These are phyloP conservation scores for Falco peregrinus DNA, from an alignment of 2,797 vertebrate species.

Conservation along the genomic window DNA sequence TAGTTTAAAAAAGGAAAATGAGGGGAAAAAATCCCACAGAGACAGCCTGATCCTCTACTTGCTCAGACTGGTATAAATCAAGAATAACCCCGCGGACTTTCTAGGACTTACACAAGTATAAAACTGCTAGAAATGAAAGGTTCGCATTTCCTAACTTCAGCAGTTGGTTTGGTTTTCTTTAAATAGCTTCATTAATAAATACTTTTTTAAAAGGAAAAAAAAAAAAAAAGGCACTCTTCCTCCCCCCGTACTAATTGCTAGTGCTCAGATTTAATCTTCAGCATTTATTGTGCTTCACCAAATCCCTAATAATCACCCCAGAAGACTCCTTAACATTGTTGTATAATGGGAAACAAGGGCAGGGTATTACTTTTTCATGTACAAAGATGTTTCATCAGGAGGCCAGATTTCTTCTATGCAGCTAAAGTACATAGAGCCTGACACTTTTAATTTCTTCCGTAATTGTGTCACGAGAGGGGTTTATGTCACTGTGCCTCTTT, in stretches of 20 bases:
- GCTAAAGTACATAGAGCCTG: slow-evolving; percentile 66
- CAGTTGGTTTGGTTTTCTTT: slow-evolving; percentile 45
- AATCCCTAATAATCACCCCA: slow-evolving; percentile 74
- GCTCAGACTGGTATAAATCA: slow-evolving; percentile 57
- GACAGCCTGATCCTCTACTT: slow-evolving; percentile 46
- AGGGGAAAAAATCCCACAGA: slow-evolving; percentile 51
- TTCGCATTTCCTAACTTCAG: slow-evolving; percentile 56
- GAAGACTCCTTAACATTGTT: slow-evolving; percentile 74
- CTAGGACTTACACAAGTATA: slow-evolving; percentile 50
- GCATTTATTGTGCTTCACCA: slow-evolving; percentile 69
- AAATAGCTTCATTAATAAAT: slow-evolving; percentile 68
- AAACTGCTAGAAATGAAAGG: slow-evolving; percentile 66
- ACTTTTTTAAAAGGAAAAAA: not conserved
- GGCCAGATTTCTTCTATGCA: slow-evolving; percentile 67
- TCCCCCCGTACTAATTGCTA: slow-evolving; percentile 69
- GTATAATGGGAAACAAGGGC: slow-evolving; percentile 74
- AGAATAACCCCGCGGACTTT: slow-evolving; percentile 56
- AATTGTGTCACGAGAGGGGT: slow-evolving; percentile 70
- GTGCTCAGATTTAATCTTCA: slow-evolving; percentile 70
- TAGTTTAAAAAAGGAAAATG: slow-evolving; percentile 46
- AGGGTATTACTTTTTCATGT: slow-evolving; percentile 75
- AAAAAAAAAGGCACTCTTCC: not conserved
- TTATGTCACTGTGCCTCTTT: slow-evolving; percentile 66
- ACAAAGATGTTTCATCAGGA: slow-evolving; percentile 71
- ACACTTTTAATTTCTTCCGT: slow-evolving; percentile 75